phyloP scores from a whole-genome alignment of 2,113 vertebrate genomes.

The Zeus faber region DNA sequence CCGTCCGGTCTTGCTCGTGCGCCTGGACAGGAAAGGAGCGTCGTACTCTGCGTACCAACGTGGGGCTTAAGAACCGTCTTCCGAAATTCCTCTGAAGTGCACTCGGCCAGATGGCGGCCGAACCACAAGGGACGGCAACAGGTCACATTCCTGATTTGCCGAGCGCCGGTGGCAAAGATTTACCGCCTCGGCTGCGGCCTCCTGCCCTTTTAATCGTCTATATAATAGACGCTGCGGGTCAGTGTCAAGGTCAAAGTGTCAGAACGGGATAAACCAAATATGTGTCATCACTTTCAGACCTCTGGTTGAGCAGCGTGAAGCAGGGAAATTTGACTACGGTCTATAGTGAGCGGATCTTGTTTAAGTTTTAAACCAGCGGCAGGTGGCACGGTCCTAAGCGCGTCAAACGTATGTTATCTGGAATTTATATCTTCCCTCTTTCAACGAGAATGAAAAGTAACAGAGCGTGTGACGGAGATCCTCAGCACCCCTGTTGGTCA shows the following conservation, averaged over 20 bases:
- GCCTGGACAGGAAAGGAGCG: too few species aligned
- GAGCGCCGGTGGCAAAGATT: slow-evolving; percentile 19
- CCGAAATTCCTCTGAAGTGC: slow-evolving; percentile 47
- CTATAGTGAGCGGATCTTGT: slow-evolving; percentile 37
- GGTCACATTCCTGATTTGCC: slow-evolving; percentile 44
- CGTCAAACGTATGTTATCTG: slow-evolving; percentile 39
- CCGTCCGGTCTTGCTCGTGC: too few species aligned
- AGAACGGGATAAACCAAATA: slow-evolving; percentile 16
- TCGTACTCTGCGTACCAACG: slow-evolving; percentile 13
- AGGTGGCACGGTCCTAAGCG: slow-evolving; percentile 30
- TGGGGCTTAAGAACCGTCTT: slow-evolving; percentile 29
- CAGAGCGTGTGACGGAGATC: slow-evolving; percentile 9
- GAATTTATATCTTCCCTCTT: slow-evolving; percentile 22
- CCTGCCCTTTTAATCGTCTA: slow-evolving; percentile 37
- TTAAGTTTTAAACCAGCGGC: slow-evolving; percentile 33
- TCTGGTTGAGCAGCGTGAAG: slow-evolving; percentile 6
- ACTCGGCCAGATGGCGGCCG: slow-evolving; percentile 16
- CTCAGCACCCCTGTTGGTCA: slow-evolving; percentile 48
- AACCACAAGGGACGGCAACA: slow-evolving; percentile 3
- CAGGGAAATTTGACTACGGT: not conserved
- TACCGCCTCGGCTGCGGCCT: slow-evolving; percentile 18
- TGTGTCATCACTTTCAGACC: slow-evolving; percentile 32
- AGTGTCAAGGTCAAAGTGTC: slow-evolving; percentile 36
- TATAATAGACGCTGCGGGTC: slow-evolving; percentile 16
- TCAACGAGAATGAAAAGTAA: slow-evolving; percentile 33